Conservation (phyloP, 2,113 vertebrate species). For the Oreotrochilus melanogaster region DNA sequence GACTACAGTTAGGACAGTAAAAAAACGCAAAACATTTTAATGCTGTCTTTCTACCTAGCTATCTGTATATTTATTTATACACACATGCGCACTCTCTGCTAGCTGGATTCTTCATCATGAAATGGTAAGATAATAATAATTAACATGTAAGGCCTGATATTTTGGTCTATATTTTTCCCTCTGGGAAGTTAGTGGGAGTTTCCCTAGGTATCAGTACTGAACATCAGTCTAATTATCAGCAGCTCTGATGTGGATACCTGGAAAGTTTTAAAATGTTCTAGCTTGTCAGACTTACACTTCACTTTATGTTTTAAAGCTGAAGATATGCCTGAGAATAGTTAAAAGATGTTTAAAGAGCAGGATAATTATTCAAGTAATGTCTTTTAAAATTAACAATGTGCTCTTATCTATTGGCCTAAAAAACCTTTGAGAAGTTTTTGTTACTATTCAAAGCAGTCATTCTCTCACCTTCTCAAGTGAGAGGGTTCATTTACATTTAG, state of each 20-base stretch:
- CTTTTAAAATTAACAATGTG: constrained; percentile 35
- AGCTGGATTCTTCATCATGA: background rate
- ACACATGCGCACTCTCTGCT: background rate
- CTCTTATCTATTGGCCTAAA: constrained; percentile 46
- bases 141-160: background rate
- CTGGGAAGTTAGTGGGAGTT: background rate
- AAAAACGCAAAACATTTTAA: background rate
- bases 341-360: constrained; percentile 32
- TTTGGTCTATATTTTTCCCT: background rate
- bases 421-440: background rate
- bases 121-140: background rate
- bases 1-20: background rate
- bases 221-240: constrained; percentile 4
- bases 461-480: background rate
- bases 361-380: constrained; percentile 56
- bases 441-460: background rate
- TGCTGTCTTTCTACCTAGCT: background rate
- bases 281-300: background rate
- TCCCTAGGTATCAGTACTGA: background rate
- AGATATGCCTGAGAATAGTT: constrained; percentile 35
- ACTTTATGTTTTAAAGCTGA: constrained; percentile 30
- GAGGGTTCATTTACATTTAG: constrained; percentile 42
- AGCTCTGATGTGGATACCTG: background rate
- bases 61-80: background rate
- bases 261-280: constrained; percentile 14